Evolutionary conservation across 2,113 vertebrate genomes (phyloP).

Genomic region (Rhineura floridana): DNA sequence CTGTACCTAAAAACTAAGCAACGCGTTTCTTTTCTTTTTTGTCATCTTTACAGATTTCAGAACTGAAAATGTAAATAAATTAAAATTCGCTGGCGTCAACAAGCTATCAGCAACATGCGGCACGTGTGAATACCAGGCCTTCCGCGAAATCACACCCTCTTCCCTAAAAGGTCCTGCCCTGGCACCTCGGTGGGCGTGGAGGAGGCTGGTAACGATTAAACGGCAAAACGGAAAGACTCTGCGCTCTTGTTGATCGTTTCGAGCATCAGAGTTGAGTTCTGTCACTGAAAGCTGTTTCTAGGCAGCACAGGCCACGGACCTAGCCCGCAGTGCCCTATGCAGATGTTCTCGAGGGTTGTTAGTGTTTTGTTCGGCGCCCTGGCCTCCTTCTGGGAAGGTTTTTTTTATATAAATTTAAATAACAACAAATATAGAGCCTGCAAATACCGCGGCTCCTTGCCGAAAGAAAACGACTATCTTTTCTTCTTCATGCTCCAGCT

Average conservation of each 20-base stretch:
- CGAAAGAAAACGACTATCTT: no score
- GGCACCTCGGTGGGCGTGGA: no score
- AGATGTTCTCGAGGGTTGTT: no score
- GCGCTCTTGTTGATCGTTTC: no score
- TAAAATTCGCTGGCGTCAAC: background rate
- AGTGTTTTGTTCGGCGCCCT: no score
- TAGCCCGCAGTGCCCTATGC: background rate
- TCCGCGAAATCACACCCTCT: background rate
- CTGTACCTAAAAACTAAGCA: background rate
- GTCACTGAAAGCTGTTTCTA: background rate
- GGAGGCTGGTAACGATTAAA: background rate
- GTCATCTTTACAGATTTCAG: background rate
- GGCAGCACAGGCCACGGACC: background rate
- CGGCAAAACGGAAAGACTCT: no score
- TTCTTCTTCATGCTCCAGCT: no score
- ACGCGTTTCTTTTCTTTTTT: background rate
- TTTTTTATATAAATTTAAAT: no score
- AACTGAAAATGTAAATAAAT: background rate
- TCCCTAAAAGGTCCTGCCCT: background rate
- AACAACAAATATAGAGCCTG: no score
- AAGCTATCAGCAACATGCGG: background rate
- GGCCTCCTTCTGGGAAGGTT: no score
- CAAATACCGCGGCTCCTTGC: no score
- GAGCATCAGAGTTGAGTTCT: background rate
- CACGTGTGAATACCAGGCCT: background rate